Evolutionary conservation across 1,140 invertebrate genomes (phyloP), one percentile per base, ranked within the genome.

Genomic region (Camponotus vicinus): DNA sequence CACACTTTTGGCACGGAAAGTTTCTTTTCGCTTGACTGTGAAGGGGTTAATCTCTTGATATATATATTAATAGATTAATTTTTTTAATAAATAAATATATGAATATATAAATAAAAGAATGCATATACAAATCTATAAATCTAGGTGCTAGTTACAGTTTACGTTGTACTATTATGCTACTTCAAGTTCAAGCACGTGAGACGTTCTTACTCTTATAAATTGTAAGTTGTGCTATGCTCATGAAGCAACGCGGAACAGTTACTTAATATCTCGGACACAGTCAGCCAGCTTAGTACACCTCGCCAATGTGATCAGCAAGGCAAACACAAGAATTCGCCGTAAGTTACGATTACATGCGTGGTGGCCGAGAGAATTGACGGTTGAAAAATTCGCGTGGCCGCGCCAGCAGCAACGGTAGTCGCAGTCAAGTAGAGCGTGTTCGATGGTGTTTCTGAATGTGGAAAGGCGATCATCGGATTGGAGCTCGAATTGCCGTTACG

Each of bases 351-450:
- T 86, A 86, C 64, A 69, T 64, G 75, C 9, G 40, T 32, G 42
- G 59, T 40, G 37, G 73, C 37, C 42, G 75, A 52, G 49, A 52
- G 15, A 79, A 86, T 86, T 69, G 76, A 55, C 42, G 63, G 77
- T 86, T 83, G 78, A 78, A 77, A 89, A 86, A 89, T 89, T 77
- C 87, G 84, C 76, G 76, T 86, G 76, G 76, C 76, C 64, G 55
- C n/a, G 55, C 37, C 40, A 52, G 13, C 59, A 55, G 45, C 82
- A 90, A 90, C 89, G 88, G 89, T 90, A 88, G 52, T 90, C 83
- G 83, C 66, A 73, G 77, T 90, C 88, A 90, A 90, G 76, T 86
- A 90, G 89, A 90, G 89, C 89, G 88, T 90, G 89, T 59, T 90
- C 82, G 73, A 90, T 82, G 37, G 66, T 66, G 76, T 77, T 90